Evolutionary conservation across 2,113 vertebrate species (phyloP).

Genomic region (Gymnocephalus cernua): DNA sequence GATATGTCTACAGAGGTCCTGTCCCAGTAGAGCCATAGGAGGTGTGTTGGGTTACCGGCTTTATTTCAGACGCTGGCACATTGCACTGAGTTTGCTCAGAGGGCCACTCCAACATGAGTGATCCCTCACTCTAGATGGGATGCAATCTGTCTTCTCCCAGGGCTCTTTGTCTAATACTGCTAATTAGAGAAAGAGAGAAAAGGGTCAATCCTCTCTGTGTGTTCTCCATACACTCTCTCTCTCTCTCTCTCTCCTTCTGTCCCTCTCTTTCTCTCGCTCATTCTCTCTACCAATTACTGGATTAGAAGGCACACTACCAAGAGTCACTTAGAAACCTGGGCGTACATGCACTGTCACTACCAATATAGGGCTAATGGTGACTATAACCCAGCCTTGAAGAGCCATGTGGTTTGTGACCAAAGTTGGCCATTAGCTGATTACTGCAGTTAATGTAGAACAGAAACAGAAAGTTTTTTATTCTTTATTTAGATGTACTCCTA

Average conservation of each 20-base stretch:
- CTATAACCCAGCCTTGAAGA: conserved; percentile 65
- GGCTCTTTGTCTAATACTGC: conserved; percentile 77
- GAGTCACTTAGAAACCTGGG: conserved; percentile 70
- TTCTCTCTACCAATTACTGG: conserved; percentile 73
- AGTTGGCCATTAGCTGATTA: conserved; percentile 79
- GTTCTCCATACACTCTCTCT: conserved; percentile 20
- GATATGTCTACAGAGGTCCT: conserved; percentile 21
- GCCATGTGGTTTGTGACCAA: conserved; percentile 54
- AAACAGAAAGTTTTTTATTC: conserved; percentile 9
- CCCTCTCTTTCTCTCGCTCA: conserved; percentile 3
- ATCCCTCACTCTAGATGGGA: conserved; percentile 70
- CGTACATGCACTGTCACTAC: conserved; percentile 69
- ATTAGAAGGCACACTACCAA: conserved; percentile 66
- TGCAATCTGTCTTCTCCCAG: conserved; percentile 73
- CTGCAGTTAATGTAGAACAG: conserved; percentile 67
- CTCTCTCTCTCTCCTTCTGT: background rate
- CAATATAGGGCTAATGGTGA: conserved; percentile 73
- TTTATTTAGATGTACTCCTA: conserved; percentile 26
- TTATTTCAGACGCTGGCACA: conserved; percentile 47
- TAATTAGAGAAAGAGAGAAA: conserved; percentile 77
- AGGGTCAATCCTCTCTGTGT: conserved; percentile 67
- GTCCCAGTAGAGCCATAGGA: conserved; percentile 18
- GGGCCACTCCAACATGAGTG: conserved; percentile 70
- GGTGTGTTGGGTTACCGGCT: conserved; percentile 29
- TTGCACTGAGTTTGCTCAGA: conserved; percentile 56